A percentile compares a stretch with the other conserved stretches of the same genome.
Conservation (phyloP, 2,113 vertebrate genomes). For the Campylomormyrus numenius region DNA sequence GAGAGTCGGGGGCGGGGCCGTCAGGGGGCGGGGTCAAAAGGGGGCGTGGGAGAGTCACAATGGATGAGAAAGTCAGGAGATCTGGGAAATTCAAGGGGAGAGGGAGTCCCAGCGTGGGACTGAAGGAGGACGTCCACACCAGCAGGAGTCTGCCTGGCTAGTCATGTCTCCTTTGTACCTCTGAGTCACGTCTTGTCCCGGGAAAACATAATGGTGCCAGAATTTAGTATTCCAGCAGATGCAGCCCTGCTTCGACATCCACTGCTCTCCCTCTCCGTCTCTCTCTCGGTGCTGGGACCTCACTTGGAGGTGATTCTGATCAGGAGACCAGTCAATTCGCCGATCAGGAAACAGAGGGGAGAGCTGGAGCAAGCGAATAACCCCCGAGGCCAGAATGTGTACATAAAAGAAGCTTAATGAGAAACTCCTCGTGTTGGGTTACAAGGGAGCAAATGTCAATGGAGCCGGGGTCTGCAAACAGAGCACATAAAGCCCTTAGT, state of each 20-base stretch:
- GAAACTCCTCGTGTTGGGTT: background rate
- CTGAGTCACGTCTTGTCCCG: background rate
- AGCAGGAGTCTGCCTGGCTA: too few relatives aligned
- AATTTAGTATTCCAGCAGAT: background rate
- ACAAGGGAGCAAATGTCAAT: slow-evolving; percentile 22
- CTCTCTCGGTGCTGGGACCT: background rate
- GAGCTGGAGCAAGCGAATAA: background rate
- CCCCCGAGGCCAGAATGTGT: background rate
- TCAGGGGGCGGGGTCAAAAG: too few relatives aligned
- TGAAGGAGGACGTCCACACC: background rate
- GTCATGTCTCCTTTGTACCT: background rate
- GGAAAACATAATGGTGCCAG: background rate
- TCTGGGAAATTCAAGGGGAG: background rate
- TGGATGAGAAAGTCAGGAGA: background rate
- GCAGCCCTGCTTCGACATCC: background rate
- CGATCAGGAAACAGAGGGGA: background rate
- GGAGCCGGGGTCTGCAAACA: slow-evolving; percentile 6
- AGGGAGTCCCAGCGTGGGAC: background rate
- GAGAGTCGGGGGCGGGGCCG: background rate
- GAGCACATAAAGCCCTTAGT: slow-evolving; percentile 6
- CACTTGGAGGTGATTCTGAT: background rate
- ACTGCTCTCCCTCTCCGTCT: background rate
- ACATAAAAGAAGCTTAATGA: background rate
- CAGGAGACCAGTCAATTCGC: background rate
- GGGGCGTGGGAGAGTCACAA: background rate